These are phyloP conservation scores for Babylonia areolata DNA, from an alignment of 1,140 invertebrate genomes.

Conservation along the genomic window DNA sequence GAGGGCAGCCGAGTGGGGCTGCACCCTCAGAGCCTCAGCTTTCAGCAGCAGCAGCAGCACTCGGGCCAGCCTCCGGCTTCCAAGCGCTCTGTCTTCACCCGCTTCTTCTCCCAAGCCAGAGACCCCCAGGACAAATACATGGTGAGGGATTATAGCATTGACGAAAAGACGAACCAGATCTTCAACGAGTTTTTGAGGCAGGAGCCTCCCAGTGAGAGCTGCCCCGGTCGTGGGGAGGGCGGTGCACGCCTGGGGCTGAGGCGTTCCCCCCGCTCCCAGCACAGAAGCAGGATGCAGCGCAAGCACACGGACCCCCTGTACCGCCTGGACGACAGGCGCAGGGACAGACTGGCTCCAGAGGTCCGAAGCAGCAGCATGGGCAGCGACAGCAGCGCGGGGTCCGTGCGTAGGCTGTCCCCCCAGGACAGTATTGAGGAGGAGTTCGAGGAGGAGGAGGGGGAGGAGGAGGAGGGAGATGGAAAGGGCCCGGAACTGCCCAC, in stretches of 20 bases:
- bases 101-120: conserved; percentile 68
- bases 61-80: conserved; percentile 48
- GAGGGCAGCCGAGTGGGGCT: conserved; percentile 58
- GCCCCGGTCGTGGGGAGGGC: background rate
- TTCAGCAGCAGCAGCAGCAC: conserved; percentile 27
- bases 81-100: conserved; percentile 73
- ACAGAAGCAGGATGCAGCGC: conserved; percentile 63
- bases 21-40: too few species aligned
- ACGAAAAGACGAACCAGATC: conserved; percentile 79
- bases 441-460: conserved; percentile 59
- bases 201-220: conserved; percentile 66
- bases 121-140: conserved; percentile 54
- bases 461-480: conserved; percentile 1
- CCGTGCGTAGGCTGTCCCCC: conserved; percentile 63
- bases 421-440: conserved; percentile 74
- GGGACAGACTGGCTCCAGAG: conserved; percentile 63
- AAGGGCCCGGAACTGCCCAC: conserved; percentile 7
- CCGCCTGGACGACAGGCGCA: conserved; percentile 49
- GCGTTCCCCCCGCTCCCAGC: conserved; percentile 58
- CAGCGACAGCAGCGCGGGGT: conserved; percentile 71
- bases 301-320: conserved; percentile 67
- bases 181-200: conserved; percentile 79
- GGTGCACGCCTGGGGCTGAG: conserved; percentile 39
- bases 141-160: conserved; percentile 79
- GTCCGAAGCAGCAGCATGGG: conserved; percentile 70